Base-by-base conservation (phyloP, 2,797 vertebrate genomes). In the Molossus molossus region DNA sequence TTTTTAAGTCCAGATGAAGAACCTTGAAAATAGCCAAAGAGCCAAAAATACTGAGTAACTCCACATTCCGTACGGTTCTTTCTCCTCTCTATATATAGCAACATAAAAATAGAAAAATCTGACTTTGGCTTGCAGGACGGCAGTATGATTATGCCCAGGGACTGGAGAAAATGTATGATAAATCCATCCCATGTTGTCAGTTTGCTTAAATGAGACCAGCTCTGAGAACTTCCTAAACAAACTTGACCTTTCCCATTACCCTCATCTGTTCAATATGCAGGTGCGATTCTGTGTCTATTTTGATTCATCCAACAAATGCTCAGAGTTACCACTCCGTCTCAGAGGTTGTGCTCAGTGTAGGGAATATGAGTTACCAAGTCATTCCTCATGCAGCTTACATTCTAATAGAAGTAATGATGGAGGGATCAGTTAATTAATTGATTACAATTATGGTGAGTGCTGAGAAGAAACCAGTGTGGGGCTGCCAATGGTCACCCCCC, bases 21-120 rank as follows among this genome's bases (percentile, higher is more conserved):
- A 80, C 95, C 67, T 95, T 87, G 55, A 93, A 98, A 98, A 97
- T 95, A 98, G 97, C 70, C 95, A 82, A 92, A 97, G 97, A 96
- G 87, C 97, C 92, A 96, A 97, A 97, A 97, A 97, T 33, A 94
- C 69, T 45, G 87, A 95, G 91, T 92, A 96, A 96, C 91, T 94
- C 91, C 92, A 33, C 93, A 90, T 79, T 96, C 80, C 1, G 81
- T 75, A 85, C 67, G 48, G 90, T 60, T 9, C 57, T 95, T 90
- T 95, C 92, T 97, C 94, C 95, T 87, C 83, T 94, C 96, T 97
- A 96, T 96, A 96, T 96, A 97, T 96, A 97, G 87, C 69, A 14
- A 2, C 58, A 90, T 94, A 90, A 95, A 93, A 86, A 98, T 97
- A 98, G 88, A 97, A 10, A 20, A 21, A 45, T 91, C 89, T 14